Base-by-base conservation (phyloP, 2,797 vertebrate genomes). In the Calcarius lapponicus region DNA sequence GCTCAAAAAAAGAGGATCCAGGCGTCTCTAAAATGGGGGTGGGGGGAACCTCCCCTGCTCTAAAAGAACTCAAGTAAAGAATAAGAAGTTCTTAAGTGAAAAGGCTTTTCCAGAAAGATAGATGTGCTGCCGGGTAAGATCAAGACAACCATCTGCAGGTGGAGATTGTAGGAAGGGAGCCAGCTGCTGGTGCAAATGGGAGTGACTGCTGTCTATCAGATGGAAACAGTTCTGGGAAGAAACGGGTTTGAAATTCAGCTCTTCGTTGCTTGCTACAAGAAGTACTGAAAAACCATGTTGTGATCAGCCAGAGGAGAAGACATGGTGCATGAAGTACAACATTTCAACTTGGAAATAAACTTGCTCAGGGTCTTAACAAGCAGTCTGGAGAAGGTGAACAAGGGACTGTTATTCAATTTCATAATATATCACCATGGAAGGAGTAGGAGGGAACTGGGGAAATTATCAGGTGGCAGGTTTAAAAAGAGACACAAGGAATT, bases 401-500 rank as follows among this genome's bases (percentile, higher is more conserved):
- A 93, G 45, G 51, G 36, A 73, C 40, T 54, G 28, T 45, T 82
- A 80, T 12, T 83, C 48, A 57, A 38, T 80, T 88, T 90, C 32
- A n/a, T 91, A 88, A 85, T 70, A 57, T 28, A 83, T 50, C 1
- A 2, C 75, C 80, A 75, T 61, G 75, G 53, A 90, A 86, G 31
- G 70, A 76, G 87, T 65, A 71, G 45, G 82, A 95, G 70, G 61
- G 31, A 93, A 40, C 38, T 32, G 26, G 40, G 50, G 69, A 91
- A 83, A 74, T 91, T 74, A 90, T 88, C 82, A 88, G 65, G 80
- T 92, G 87, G 61, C 65, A 86, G 47, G 40, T 91, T 92, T 92
- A 88, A 67, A 93, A 91, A 95, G 78, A 93, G 47, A 50, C 79
- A 80, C 53, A 61, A 82, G 71, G 75, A 93, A 90, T 61, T 92